Evolutionary conservation across 2,113 vertebrate genomes (phyloP).

Genomic region (Ciconia stormi): DNA sequence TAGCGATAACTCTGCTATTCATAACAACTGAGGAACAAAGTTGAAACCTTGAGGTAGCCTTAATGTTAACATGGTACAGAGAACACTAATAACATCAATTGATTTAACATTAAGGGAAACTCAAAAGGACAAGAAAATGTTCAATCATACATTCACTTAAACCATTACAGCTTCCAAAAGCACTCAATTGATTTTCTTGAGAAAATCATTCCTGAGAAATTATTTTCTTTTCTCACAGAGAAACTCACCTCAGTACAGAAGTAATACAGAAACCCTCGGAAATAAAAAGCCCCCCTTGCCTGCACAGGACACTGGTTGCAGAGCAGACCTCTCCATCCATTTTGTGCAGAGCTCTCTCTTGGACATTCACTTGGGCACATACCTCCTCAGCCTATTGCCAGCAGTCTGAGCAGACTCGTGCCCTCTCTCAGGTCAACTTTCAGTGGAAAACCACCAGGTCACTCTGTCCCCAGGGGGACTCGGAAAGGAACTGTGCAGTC

Average conservation of each 20-base stretch:
- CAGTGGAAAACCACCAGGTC: neutral
- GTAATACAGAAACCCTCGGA: neutral
- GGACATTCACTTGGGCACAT: neutral
- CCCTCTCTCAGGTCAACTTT: neutral
- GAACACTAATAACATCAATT: slow-evolving; percentile 10
- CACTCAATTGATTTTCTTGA: slow-evolving; percentile 25
- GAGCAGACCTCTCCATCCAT: neutral
- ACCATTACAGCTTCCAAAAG: slow-evolving; percentile 8
- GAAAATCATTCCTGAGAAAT: neutral
- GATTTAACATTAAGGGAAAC: slow-evolving; percentile 20
- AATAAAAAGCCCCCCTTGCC: neutral
- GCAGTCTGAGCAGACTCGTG: neutral
- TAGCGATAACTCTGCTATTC: neutral
- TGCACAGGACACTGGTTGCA: neutral
- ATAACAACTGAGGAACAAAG: neutral
- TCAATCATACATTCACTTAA: neutral
- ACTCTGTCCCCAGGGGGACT: neutral
- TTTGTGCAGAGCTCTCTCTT: neutral
- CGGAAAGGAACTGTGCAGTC: neutral
- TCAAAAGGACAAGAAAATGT: slow-evolving; percentile 10
- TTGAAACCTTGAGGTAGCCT: neutral
- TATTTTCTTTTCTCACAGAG: neutral
- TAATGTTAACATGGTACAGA: neutral
- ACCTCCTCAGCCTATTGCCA: neutral
- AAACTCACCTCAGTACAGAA: neutral